Evolutionary conservation across 2,888 invertebrate genomes (phyloP), one percentile per base, ranked within the genome.

Genomic region (Aquatica leii): DNA sequence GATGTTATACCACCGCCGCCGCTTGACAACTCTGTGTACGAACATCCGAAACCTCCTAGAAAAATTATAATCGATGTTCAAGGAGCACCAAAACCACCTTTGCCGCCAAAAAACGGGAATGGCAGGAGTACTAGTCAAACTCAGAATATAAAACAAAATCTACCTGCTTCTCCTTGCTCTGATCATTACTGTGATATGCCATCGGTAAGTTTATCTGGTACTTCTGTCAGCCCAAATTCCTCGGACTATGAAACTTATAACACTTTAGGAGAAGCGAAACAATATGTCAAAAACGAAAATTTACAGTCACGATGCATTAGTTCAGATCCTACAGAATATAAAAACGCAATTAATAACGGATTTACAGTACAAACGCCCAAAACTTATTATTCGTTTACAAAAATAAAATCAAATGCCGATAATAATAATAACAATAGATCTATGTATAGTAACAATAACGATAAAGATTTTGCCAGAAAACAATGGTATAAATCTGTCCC

Each of bases 1-100:
- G 91, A 91, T 74, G 86, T 91, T 11, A 85, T 91, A 51, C 90
- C 90, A 5, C 86, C 89, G 1, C 87, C 87, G 0, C 85, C 86
- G 4, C 84, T 84, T 17, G 86, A 85, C 15, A 69, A 69, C 8
- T 79, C 77, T 46, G 85, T 88, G 66, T 89, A 89, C 71, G 87
- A 88, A 73, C 85, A 85, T 34, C 87, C 88, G 2, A 84, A 83
- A 70, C 87, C 88, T 11, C 87, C 88, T 0, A 79, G 85, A 69
- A 85, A 81, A 77, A 84, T 86, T 4, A 80, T 82, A 59, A 56
- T 53, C 41, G 81, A 82, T 17, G 76, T 76, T 11, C 71, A 75
- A 54, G 52, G 67, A 53, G 73, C 65, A 62, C 67, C 74, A 43
- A 74, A 78, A 70, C 81, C 81, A 59, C 82, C 84, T 40, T 71